Conservation (phyloP, 1,140 invertebrate species). For the Tetranychus urticae region DNA sequence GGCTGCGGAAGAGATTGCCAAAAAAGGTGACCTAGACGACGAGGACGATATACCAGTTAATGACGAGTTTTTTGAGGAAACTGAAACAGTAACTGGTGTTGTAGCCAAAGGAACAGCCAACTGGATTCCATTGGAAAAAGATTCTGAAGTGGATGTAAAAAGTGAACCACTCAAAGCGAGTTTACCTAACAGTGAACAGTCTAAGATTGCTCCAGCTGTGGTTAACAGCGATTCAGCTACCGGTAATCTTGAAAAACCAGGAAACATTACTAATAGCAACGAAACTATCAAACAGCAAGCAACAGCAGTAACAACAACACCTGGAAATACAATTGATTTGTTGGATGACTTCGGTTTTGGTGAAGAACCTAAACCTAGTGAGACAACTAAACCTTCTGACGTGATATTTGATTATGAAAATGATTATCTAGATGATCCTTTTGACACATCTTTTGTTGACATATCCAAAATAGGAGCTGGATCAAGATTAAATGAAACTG, state of each 20-base stretch:
- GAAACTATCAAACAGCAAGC: not conserved
- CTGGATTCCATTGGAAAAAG: not conserved
- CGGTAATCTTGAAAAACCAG: no score
- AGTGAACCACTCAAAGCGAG: not conserved
- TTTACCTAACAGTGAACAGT: not conserved
- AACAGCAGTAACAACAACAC: not conserved
- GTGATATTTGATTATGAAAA: slow-evolving; percentile 1
- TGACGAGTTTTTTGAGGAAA: not conserved
- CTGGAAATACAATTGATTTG: slow-evolving; percentile 20
- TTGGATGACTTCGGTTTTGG: slow-evolving; percentile 11
- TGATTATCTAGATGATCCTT: slow-evolving; percentile 14
- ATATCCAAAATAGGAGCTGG: not conserved
- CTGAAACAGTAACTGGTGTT: not conserved
- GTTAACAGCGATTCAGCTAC: no score
- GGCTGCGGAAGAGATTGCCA: slow-evolving; percentile 8
- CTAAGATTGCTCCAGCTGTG: not conserved
- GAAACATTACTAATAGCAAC: no score
- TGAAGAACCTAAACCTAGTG: not conserved
- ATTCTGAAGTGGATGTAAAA: not conserved
- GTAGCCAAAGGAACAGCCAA: not conserved
- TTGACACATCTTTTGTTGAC: slow-evolving; percentile 15
- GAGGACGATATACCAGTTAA: slow-evolving; percentile 6
- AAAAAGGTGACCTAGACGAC: slow-evolving; percentile 9
- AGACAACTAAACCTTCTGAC: slow-evolving; percentile 2
- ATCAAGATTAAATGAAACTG: no score